These are phyloP conservation scores for Araneus ventricosus DNA, from an alignment of 1,140 invertebrate species.

Conservation along the genomic window DNA sequence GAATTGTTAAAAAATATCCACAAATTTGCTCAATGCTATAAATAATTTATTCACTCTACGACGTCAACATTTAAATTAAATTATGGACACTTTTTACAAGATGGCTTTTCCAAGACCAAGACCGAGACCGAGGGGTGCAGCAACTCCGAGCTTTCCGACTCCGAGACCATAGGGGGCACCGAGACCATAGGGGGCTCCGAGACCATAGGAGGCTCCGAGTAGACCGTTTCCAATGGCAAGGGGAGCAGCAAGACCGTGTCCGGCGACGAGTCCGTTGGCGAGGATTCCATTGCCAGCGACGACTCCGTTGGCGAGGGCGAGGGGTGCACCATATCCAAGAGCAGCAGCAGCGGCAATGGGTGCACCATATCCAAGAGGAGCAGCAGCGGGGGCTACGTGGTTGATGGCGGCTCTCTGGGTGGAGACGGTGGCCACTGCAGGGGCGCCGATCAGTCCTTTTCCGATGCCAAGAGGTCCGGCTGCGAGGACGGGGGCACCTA, in stretches of 20 bases:
- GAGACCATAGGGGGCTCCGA: too few relatives aligned
- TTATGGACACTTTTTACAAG: neutral
- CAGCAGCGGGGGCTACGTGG: neutral
- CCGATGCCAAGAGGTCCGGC: neutral
- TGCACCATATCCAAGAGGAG: too few relatives aligned
- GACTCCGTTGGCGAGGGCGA: neutral
- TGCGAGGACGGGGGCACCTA: neutral
- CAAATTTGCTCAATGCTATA: neutral
- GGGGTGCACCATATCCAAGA: neutral
- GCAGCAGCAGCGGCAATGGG: neutral
- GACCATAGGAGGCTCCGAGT: too few relatives aligned
- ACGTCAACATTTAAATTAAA: neutral
- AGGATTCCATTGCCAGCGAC: neutral
- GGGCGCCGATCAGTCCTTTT: neutral
- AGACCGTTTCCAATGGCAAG: neutral
- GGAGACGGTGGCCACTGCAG: neutral
- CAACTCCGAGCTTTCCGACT: slow-evolving; percentile 8
- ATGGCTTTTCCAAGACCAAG: slow-evolving; percentile 2
- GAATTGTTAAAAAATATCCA: too few relatives aligned
- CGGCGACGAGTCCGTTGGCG: too few relatives aligned
- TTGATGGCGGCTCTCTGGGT: slow-evolving; percentile 30
- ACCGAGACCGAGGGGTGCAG: neutral
- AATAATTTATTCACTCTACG: neutral
- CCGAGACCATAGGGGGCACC: neutral
- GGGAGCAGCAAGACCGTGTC: slow-evolving; percentile 2